Evolutionary conservation across 2,797 vertebrate species (phyloP).

Genomic region (Vipera latastei): DNA sequence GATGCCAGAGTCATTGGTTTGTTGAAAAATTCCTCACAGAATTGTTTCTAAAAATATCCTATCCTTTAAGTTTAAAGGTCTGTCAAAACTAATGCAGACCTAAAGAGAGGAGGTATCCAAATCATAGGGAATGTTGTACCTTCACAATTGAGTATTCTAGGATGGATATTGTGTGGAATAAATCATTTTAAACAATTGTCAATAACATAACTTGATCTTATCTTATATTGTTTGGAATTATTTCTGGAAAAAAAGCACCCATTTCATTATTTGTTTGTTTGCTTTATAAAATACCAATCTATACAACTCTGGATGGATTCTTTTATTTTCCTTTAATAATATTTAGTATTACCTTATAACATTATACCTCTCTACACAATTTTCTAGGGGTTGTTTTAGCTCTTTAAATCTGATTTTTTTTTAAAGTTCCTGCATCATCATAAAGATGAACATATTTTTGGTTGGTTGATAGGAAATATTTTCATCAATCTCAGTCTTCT

Average conservation of each 20-base stretch:
- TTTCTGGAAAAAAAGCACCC: not conserved
- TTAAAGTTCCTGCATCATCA: not conserved
- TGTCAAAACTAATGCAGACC: not conserved
- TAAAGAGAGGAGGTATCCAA: not conserved
- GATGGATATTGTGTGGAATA: not conserved
- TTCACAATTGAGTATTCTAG: not conserved
- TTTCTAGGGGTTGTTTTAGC: not conserved
- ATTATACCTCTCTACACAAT: not conserved
- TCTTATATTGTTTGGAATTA: not conserved
- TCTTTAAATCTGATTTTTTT: not conserved
- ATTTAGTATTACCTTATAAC: not conserved
- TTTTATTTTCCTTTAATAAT: not conserved
- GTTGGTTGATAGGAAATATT: not conserved
- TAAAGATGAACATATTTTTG: not conserved
- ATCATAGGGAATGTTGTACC: not conserved
- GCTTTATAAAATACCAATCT: not conserved
- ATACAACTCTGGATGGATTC: not conserved
- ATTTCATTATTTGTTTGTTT: not conserved
- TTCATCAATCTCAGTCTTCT: not conserved
- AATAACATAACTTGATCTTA: not conserved
- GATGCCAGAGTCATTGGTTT: not conserved
- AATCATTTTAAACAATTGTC: not conserved
- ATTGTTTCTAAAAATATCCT: constrained; percentile 35
- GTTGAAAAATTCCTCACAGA: not conserved
- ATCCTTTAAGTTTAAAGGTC: not conserved